Evolutionary conservation across 2,797 vertebrate species (phyloP).

Genomic region (Bradypodion pumilum): DNA sequence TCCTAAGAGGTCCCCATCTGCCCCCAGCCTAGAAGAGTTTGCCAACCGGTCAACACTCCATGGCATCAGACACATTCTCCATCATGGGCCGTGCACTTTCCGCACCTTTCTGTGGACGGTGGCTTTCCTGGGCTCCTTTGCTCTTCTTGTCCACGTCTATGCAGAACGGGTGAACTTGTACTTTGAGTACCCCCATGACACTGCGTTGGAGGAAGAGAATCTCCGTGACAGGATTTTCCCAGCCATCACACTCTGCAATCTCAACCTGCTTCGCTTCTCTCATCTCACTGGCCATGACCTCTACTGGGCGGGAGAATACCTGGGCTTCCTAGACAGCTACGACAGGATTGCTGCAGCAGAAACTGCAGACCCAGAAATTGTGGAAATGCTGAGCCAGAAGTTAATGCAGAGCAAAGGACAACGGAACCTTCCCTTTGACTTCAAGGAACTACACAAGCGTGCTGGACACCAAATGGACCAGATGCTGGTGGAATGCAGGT

Average conservation of each 20-base stretch:
- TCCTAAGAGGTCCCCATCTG: neutral
- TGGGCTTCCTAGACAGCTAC: conserved; percentile 58
- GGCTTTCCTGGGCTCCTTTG: conserved; percentile 57
- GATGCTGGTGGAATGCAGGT: conserved; percentile 64
- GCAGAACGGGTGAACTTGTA: conserved; percentile 54
- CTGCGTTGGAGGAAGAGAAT: conserved; percentile 60
- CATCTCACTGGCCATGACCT: conserved; percentile 56
- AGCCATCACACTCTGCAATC: conserved; percentile 58
- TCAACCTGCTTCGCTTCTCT: conserved; percentile 60
- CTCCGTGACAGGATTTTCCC: conserved; percentile 48
- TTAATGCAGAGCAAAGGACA: neutral
- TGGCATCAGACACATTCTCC: conserved; percentile 64
- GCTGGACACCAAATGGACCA: conserved; percentile 58
- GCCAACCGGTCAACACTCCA: conserved; percentile 60
- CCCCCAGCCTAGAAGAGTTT: conserved; percentile 59
- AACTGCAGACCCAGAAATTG: neutral
- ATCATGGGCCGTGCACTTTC: neutral
- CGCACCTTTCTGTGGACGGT: conserved; percentile 63
- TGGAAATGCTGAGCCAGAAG: conserved; percentile 8
- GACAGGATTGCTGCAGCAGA: neutral
- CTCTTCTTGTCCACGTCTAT: conserved; percentile 50
- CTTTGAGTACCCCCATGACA: conserved; percentile 66
- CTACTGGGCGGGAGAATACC: conserved; percentile 65
- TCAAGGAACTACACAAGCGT: conserved; percentile 54
- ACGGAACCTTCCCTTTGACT: conserved; percentile 45